Evolutionary conservation across 2,113 vertebrate genomes (phyloP), one percentile per base, ranked within the genome.

Genomic region (Globicephala melas): DNA sequence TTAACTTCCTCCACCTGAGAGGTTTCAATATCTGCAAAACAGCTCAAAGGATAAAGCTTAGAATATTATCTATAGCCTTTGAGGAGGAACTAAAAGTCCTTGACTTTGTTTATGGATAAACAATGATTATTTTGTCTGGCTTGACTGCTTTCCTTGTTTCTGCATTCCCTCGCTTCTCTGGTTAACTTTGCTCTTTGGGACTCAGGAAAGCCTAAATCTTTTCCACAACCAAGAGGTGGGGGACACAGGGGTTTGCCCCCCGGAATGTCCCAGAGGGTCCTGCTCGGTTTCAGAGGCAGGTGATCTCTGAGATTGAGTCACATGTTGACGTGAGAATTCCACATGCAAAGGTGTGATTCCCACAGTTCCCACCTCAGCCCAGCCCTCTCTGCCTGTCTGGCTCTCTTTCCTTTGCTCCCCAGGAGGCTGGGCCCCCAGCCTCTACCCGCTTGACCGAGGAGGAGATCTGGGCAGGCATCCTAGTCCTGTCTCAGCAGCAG

Each of bases 341-440:
- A 0, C 20, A 21, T 23, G 76, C 50, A 36, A 31, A 55, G 33
- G 31, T 33, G 63, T 25, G 26, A 13, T 67, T 55, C 50, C 33
- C 21, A 6, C 6, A 15, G 31, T 33, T 31, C 63, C 9, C 6
- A 6, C 33, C 77, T 0, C 9, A 36, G 21, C 77, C 20, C 21
- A 6, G 3, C 33, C 50, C 76, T 55, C 50, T 55, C 11, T 25
- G 26, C 20, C 5, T 15, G 0, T 2, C 47, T 15, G 0, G 33
- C 17, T 10, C 8, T 55, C 50, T 55, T n/a, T 25, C 33, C 53
- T 38, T 36, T 26, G n/a, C 12, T 36, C 33, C 4, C 33, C 23
- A 4, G 47, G 33, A n/a, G 65, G 15, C 65, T 12, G 5, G 9
- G 33, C 67, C 23, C 44, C 84, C 9, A 17, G 67, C 65, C 2